Percentiles rank a stretch among this genome's conserved stretches.
These are phyloP conservation scores for Helicorthomorpha holstii DNA, from an alignment of 1,140 invertebrate genomes.

Conservation along the genomic window DNA sequence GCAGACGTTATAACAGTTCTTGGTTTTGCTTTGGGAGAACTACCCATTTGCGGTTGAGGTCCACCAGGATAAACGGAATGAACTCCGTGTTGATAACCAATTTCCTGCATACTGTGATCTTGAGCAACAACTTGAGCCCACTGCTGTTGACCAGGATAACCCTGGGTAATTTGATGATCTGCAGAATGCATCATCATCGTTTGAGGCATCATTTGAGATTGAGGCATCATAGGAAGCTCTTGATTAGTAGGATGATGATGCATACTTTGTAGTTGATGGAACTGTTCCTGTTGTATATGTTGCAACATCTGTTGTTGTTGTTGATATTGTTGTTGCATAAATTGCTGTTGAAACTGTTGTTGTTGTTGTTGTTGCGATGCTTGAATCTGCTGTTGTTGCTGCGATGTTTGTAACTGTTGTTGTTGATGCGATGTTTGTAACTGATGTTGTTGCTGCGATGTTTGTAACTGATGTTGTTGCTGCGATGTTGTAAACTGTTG, in stretches of 20 bases:
- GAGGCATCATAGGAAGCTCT: too few species aligned
- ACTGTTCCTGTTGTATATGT: conserved; percentile 23
- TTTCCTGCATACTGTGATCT: too few species aligned
- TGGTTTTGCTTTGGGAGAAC: neutral
- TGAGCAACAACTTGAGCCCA: too few species aligned
- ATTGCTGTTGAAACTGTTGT: conserved; percentile 12
- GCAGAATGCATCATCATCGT: conserved; percentile 10
- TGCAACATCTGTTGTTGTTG: conserved; percentile 8
- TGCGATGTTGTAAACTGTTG: conserved; percentile 9
- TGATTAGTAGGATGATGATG: too few species aligned
- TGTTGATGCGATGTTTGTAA: neutral
- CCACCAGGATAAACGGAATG: too few species aligned
- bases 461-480: conserved; percentile 17
- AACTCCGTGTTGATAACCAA: too few species aligned
- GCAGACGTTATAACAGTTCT: neutral
- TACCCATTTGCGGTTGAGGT: too few species aligned
- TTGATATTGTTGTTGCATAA: conserved; percentile 10
- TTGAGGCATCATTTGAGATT: conserved; percentile 5
- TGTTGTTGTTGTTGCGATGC: conserved; percentile 25
- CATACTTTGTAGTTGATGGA: conserved; percentile 13
- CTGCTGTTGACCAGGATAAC: conserved; percentile 5
- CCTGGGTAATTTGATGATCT: conserved; percentile 10
- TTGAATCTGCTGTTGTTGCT: conserved; percentile 8
- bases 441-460: conserved; percentile 22
- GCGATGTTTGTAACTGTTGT: neutral